Conservation (phyloP, 92 coral and sea anemone genomes). For the Palythoa grandis region DNA sequence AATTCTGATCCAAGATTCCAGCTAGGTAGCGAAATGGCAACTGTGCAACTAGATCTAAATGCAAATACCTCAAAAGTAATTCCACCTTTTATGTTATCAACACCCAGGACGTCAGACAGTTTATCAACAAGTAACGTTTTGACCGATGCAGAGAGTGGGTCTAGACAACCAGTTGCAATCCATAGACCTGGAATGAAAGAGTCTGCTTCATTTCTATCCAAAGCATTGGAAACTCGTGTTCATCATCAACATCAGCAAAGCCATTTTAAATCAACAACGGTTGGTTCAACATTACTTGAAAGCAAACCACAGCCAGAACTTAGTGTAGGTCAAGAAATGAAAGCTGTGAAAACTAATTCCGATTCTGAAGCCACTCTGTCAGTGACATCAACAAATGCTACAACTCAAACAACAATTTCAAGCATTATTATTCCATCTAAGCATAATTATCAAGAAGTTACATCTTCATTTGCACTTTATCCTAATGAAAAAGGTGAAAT, state of each 20-base stretch:
- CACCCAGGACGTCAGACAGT: constrained; percentile 79
- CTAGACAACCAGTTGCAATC: constrained; percentile 85
- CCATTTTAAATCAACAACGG: constrained; percentile 71
- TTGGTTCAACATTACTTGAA: constrained; percentile 78
- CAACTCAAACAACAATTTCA: constrained; percentile 14
- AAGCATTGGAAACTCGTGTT: constrained; percentile 67
- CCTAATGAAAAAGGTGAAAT: constrained; percentile 34
- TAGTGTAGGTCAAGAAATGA: background rate
- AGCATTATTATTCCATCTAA: constrained; percentile 27
- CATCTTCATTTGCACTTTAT: constrained; percentile 37
- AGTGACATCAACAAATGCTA: background rate
- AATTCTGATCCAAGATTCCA: constrained; percentile 46
- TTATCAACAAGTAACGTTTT: constrained; percentile 75
- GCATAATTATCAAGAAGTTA: constrained; percentile 9
- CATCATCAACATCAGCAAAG: constrained; percentile 64
- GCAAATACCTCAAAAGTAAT: constrained; percentile 54
- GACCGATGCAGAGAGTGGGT: constrained; percentile 76
- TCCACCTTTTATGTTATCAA: constrained; percentile 71
- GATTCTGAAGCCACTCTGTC: background rate
- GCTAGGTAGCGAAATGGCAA: constrained; percentile 52
- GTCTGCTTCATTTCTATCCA: constrained; percentile 57
- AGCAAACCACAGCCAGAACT: constrained; percentile 47
- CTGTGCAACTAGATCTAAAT: constrained; percentile 34
- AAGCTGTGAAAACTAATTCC: background rate
- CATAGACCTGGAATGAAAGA: constrained; percentile 66